Conservation (phyloP, 2,113 vertebrate species). For the Arothron firmamentum region DNA sequence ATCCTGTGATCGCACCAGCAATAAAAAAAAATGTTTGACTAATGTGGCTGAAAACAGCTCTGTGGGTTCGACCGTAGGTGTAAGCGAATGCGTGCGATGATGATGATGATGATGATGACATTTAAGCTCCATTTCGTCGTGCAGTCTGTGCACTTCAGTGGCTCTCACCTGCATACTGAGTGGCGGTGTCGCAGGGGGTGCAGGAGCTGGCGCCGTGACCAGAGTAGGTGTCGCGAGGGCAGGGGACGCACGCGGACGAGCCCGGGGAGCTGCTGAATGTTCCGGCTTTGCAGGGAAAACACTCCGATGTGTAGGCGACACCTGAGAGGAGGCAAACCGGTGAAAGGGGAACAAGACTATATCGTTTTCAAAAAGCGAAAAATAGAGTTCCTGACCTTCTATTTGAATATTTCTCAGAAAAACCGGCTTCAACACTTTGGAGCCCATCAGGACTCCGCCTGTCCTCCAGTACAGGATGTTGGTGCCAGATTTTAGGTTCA, state of each 20-base stretch:
- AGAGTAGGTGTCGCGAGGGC: slow-evolving; percentile 86
- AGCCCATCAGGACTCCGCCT: slow-evolving; percentile 85
- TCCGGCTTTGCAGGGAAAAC: slow-evolving; percentile 91
- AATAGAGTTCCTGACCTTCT: slow-evolving; percentile 76
- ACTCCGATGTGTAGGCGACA: slow-evolving; percentile 94
- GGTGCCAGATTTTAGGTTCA: slow-evolving; percentile 89
- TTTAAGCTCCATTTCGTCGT: background rate
- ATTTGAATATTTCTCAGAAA: slow-evolving; percentile 93
- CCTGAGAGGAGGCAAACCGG: slow-evolving; percentile 66
- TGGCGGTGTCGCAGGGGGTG: slow-evolving; percentile 77
- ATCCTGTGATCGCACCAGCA: background rate
- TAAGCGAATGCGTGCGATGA: background rate
- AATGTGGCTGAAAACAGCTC: slow-evolving; percentile 18
- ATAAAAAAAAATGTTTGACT: slow-evolving; percentile 8
- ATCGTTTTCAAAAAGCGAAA: fast-evolving
- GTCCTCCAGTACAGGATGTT: slow-evolving; percentile 98
- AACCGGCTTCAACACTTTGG: slow-evolving; percentile 90
- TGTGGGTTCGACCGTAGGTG: background rate
- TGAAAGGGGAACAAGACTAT: background rate
- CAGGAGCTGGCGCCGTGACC: slow-evolving; percentile 90
- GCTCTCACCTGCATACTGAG: slow-evolving; percentile 83
- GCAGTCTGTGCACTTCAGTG: too few relatives aligned
- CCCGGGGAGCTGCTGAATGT: slow-evolving; percentile 85
- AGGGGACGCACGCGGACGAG: slow-evolving; percentile 82
- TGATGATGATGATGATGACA: slow-evolving; percentile 10